Evolutionary conservation across 37 sponge, comb jelly and placozoan genomes (phyloP), one percentile per base, ranked within the genome.

Genomic region (Cliona cf. orientalis): DNA sequence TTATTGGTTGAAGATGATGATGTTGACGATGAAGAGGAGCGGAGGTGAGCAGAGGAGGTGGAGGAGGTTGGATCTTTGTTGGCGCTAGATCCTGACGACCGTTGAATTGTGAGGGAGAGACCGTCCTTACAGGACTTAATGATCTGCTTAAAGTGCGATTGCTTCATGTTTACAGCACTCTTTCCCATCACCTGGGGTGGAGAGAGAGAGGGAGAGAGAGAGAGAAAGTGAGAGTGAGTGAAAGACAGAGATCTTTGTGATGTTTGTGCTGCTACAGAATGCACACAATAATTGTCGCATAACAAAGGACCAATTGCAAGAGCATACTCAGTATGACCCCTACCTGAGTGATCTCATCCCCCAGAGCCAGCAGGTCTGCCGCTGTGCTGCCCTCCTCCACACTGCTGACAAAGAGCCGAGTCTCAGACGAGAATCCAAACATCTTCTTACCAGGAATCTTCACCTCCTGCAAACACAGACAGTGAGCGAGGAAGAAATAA

Each of bases 271-370:
- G 55, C 9, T 11, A 53, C 56, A 53, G 56, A 19, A 21, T 53
- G 12, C 56, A 53, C 56, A 61, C 69, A 32, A 49, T 17, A 49
- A 17, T 11, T 49, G 55, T 49, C 17, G 17, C n/a, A n/a, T n/a
- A n/a, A n/a, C n/a, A n/a, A n/a, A n/a, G n/a, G n/a, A n/a, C n/a
- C 55, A 49, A 49, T 49, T 49, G 11, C 17, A 49, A 49, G 17
- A 49, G 17, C 14, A 49, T 19, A 19, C 11, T 19, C 11, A 25
- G 2, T 1, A n/a, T 40, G 36, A 21, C 21, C 17, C 68, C 41
- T 36, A 84, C 85, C 85, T 76, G 69, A 2, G 76, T 59, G 11
- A 84, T 84, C 67, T 84, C 85, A 36, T 84, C 85, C 41, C 85
- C 85, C 1, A 77, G 69, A 32, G 26, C 2, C 59, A 84, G 43